Evolutionary conservation across 2,888 invertebrate genomes (phyloP).

Genomic region (Plusia festucae): DNA sequence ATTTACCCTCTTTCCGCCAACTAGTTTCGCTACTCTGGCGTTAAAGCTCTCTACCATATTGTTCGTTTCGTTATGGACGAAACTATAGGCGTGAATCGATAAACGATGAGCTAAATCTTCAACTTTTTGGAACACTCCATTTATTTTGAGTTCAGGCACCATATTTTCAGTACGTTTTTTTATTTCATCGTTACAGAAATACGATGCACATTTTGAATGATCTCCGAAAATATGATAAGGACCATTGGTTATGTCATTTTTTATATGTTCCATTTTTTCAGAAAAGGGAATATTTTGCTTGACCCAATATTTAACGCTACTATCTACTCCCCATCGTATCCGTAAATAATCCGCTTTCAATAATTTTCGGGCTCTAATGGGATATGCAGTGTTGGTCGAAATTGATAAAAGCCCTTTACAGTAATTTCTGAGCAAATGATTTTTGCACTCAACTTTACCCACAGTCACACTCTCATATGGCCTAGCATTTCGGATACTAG

Average conservation of each 20-base stretch:
- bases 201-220: constrained; percentile 15
- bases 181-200: neutral
- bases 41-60: constrained; percentile 8
- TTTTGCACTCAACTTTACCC: constrained; percentile 10
- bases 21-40: constrained; percentile 5
- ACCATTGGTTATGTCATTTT: constrained; percentile 9
- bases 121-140: constrained; percentile 5
- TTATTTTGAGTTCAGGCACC: neutral
- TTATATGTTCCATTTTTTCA: neutral
- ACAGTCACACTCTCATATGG: neutral
- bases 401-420: constrained; percentile 7
- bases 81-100: constrained; percentile 5
- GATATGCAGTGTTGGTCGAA: too few relatives aligned
- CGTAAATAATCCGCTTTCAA: neutral
- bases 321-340: neutral
- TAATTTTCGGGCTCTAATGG: too few relatives aligned
- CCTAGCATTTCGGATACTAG: neutral
- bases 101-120: constrained; percentile 5
- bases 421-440: constrained; percentile 15
- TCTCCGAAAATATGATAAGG: constrained; percentile 26
- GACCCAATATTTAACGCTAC: neutral
- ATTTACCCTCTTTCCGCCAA: neutral
- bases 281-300: neutral
- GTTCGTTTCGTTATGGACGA: neutral
- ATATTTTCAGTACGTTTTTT: neutral